Evolutionary conservation across 1,140 invertebrate species (phyloP), one percentile per base, ranked within the genome.

Genomic region (Drosophila littoralis): DNA sequence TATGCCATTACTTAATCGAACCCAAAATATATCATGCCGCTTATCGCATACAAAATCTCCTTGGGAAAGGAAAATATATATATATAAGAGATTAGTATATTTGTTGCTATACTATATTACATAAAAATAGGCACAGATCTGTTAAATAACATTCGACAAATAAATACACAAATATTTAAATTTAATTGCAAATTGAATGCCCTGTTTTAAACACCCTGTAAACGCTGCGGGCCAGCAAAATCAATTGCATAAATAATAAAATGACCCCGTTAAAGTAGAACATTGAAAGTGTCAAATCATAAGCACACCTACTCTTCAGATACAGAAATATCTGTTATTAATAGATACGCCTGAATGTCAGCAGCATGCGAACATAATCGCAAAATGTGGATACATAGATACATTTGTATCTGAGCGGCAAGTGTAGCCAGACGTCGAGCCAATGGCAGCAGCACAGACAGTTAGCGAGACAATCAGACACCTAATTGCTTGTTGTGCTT

Each of bases 401-500:
- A 66, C 43, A 59, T 57, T 32, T 58, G 45, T 43, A 58, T n/a
- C 17, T 72, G 55, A 33, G 32, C 28, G 17, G 48, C 15, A 57
- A 70, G 50, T 66, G 54, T 40, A 59, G 42, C 43, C 57, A 22
- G 38, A 9, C 38, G 9, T 40, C 12, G 12, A 32, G 10, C 3
- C 22, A 28, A 28, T 28, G 28, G n/a, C 8, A 35, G n/a, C 8
- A 35, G 33, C 35, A 32, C 32, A 55, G 45, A 38, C 45, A 51
- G 58, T 12, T 50, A 50, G 42, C 54, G 46, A 48, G 38, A 73
- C 48, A 72, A 65, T 65, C 54, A 83, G 75, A 73, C 85, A 89
- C 65, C 69, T 90, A 89, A 90, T 89, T 89, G 84, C 71, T 90
- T 89, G 84, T 89, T 89, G 81, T 90, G 78, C 68, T 78, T 76